phyloP scores from a whole-genome alignment of 2,113 vertebrate genomes.

The Acanthisitta chloris region DNA sequence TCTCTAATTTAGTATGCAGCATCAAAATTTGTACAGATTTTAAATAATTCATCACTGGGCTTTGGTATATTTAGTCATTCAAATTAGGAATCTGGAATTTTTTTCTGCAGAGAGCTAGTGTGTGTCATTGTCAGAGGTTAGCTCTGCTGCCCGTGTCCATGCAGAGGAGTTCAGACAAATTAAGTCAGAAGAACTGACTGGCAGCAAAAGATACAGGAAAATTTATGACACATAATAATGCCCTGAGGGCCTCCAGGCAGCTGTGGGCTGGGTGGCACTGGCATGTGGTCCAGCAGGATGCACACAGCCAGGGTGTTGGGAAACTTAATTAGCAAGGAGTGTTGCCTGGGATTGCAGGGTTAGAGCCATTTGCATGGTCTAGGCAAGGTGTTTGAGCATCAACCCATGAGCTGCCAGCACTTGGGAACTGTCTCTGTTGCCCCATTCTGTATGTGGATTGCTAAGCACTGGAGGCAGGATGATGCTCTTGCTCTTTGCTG shows the following conservation, averaged over 20 bases:
- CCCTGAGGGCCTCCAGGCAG: neutral
- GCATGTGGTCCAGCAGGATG: neutral
- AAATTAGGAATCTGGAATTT: neutral
- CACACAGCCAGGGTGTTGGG: neutral
- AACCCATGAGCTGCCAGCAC: neutral
- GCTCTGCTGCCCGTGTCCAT: neutral
- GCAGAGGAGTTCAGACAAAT: neutral
- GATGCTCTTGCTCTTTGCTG: neutral
- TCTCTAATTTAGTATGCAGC: neutral
- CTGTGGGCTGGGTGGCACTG: neutral
- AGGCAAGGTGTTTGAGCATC: neutral
- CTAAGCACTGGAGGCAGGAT: neutral
- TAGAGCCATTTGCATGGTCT: neutral
- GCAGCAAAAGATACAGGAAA: neutral
- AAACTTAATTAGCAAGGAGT: neutral
- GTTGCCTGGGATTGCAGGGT: neutral
- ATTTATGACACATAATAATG: neutral
- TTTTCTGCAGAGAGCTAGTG: neutral
- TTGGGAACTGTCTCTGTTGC: neutral
- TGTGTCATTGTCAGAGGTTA: constrained; percentile 7
- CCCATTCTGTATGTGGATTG: neutral
- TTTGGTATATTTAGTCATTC: constrained; percentile 15
- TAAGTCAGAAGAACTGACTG: neutral
- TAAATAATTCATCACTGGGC: constrained; percentile 28
- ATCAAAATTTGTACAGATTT: neutral